Base-by-base conservation (phyloP, 2,113 vertebrate species). In the Anarrhichthys ocellatus region DNA sequence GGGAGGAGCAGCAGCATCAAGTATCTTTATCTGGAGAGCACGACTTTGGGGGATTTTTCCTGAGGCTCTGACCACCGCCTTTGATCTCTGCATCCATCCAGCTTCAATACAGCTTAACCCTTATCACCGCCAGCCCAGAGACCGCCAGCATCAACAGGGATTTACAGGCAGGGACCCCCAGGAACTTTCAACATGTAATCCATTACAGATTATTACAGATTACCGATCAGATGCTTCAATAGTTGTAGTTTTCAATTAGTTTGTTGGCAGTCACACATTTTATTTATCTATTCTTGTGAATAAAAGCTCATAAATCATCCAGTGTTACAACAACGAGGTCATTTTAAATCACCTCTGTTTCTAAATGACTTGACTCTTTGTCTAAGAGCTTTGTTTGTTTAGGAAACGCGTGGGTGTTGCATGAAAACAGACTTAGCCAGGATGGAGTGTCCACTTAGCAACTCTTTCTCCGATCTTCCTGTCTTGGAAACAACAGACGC, bases 51-150 rank as follows among this genome's bases (percentile, higher is more conserved):
- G 72, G 56, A 2, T 24, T 73, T 85, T 76, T 80, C 74, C 74
- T 36, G 62, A 64, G 71, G 65, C 81, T 88, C 80, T 70, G 70
- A 65, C 78, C 18, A n/a, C 56, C 5, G 63, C 56, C 91, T 93
- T 91, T 93, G 91, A 93, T 93, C 92, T 92, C 92, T 81, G 87
- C 92, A 91, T 86, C 90, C 86, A 88, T 89, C 88, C 88, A 29
- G 68, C 93, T 91, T 93, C 93, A 94, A 90, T 92, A 81, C 84
- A 69, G 92, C 91, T 93, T 84, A 87, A 72, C 76, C 70, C 85
- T 95, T 94, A 95, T 95, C 94, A 59, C 73, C 62, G 63, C 11
- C 90, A 59, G 86, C 78, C 83, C 93, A 94, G 86, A 89, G 77
- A 73, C 73, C 18, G 6, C 61, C 2, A 61, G 78, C 84, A 68